These are phyloP conservation scores for Cochlearius cochlearius DNA, from an alignment of 2,113 vertebrate species.

Conservation along the genomic window DNA sequence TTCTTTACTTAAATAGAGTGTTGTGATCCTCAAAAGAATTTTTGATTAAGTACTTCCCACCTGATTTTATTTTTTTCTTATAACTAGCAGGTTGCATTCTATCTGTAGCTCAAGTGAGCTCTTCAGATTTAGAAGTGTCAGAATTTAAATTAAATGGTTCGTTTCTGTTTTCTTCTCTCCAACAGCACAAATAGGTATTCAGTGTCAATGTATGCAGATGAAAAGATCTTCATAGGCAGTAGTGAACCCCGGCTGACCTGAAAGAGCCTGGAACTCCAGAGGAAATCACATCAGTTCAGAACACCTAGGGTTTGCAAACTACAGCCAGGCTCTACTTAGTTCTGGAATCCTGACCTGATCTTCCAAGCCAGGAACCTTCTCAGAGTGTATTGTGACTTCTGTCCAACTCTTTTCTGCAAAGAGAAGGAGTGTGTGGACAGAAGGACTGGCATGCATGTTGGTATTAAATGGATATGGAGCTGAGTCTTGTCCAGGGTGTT, in stretches of 20 bases:
- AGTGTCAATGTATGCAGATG: not conserved
- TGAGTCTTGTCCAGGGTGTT: not conserved
- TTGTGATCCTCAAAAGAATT: not conserved
- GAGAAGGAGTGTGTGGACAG: not conserved
- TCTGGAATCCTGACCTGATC: not conserved
- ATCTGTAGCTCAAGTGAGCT: not conserved
- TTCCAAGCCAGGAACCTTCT: not conserved
- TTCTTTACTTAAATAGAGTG: not conserved
- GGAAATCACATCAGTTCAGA: not conserved
- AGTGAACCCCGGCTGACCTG: not conserved
- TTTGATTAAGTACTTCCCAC: not conserved
- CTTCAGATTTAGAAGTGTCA: not conserved
- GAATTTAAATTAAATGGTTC: not conserved
- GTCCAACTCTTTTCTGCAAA: not conserved
- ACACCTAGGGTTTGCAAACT: not conserved
- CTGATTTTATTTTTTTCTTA: not conserved
- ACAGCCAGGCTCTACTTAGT: not conserved
- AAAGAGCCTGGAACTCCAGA: not conserved
- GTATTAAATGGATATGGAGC: not conserved
- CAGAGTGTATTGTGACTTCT: not conserved
- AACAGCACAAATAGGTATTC: not conserved
- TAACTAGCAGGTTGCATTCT: not conserved
- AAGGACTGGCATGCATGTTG: rapidly evolving
- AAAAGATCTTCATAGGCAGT: not conserved
- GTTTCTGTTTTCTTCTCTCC: not conserved